Conservation (phyloP, 2,888 invertebrate genomes). For the Kuschelorhynchus macadamiae region DNA sequence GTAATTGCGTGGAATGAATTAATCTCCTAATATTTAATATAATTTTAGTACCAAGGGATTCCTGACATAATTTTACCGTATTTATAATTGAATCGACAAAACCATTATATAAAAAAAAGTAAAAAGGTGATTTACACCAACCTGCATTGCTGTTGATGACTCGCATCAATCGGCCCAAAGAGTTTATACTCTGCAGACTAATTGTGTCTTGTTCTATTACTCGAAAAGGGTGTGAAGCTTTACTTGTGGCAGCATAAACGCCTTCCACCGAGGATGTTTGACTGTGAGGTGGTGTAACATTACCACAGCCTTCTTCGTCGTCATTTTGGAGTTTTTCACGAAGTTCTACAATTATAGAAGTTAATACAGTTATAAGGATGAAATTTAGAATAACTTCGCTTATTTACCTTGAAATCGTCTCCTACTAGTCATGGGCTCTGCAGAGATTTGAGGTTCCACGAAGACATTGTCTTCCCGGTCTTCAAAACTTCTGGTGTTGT, state of each 20-base stretch:
- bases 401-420: conserved; percentile 79
- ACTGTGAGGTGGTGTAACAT: conserved; percentile 79
- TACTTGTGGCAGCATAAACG: conserved; percentile 76
- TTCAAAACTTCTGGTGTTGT: conserved; percentile 34
- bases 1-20: too few relatives aligned
- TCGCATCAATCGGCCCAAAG: conserved; percentile 79
- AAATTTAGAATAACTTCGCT: too few relatives aligned
- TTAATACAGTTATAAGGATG: too few relatives aligned
- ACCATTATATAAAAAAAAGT: too few relatives aligned
- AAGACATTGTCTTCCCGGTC: conserved; percentile 43
- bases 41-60: too few relatives aligned
- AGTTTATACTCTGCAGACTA: conserved; percentile 91
- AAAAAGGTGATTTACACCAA: too few relatives aligned
- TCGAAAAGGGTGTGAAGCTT: conserved; percentile 83
- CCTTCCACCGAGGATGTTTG: conserved; percentile 86
- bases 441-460: conserved; percentile 51
- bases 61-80: too few relatives aligned
- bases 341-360: conserved; percentile 78
- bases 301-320: conserved; percentile 75
- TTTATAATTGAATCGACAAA: too few relatives aligned
- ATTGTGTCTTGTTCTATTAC: conserved; percentile 91
- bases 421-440: conserved; percentile 70
- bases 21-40: too few relatives aligned
- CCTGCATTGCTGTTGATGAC: conserved; percentile 47
- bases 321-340: conserved; percentile 90